Percentiles rank a stretch among this genome's conserved stretches.
Evolutionary conservation across 2,797 vertebrate genomes (phyloP).

Genomic region (Psittacula echo): DNA sequence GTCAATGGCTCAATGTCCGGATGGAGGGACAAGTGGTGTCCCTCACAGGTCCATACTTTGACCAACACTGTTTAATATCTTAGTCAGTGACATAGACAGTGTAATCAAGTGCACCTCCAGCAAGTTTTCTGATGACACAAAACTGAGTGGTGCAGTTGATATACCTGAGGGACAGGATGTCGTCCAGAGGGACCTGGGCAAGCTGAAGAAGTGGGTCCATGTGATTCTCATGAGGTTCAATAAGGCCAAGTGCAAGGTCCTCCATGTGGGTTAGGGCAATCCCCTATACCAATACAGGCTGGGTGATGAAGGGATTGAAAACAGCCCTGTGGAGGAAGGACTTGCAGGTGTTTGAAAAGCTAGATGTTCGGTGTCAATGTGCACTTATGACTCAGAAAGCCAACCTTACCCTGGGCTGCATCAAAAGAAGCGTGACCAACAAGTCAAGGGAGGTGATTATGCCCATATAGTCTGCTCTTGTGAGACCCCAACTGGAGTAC

Average conservation of each 20-base stretch:
- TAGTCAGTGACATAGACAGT: background rate
- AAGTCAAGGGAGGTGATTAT: background rate
- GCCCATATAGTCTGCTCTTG: background rate
- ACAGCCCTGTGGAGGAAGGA: background rate
- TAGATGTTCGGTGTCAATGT: background rate
- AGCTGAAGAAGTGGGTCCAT: background rate
- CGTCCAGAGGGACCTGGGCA: background rate
- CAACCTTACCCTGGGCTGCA: background rate
- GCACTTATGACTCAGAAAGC: background rate
- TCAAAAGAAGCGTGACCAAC: background rate
- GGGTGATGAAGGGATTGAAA: background rate
- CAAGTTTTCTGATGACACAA: background rate
- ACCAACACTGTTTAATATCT: background rate
- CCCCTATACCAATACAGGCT: background rate
- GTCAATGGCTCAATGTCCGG: background rate
- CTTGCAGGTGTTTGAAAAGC: background rate
- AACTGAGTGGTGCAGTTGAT: background rate
- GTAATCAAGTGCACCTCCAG: background rate
- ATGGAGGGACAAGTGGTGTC: background rate
- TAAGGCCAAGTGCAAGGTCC: background rate
- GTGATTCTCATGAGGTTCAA: background rate
- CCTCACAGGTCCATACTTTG: background rate
- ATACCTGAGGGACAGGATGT: background rate
- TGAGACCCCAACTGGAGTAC: background rate
- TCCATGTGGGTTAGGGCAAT: background rate